These are phyloP conservation scores for Xestia c-nigrum DNA, from an alignment of 2,888 invertebrate genomes.

Conservation along the genomic window DNA sequence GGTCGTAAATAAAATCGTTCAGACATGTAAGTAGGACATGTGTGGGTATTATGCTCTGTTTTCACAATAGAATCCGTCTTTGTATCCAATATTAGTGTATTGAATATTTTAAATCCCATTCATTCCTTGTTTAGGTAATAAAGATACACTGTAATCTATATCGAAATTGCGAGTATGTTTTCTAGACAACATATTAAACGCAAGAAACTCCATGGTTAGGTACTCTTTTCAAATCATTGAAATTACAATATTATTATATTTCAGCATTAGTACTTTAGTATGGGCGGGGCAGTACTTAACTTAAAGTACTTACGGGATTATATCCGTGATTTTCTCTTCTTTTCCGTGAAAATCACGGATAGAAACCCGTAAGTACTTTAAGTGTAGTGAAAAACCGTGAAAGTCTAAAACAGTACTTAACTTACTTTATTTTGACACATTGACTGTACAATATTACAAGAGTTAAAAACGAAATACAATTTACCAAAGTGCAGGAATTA, in stretches of 20 bases:
- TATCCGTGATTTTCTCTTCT: no score
- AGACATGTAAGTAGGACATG: conserved; percentile 8
- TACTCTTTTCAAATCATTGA: no score
- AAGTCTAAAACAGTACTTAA: no score
- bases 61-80: conserved; percentile 17
- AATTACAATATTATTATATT: no score
- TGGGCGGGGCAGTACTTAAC: no score
- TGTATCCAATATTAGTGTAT: conserved; percentile 15
- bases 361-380: no score
- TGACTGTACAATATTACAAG: not conserved
- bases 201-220: no score
- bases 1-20: conserved; percentile 28
- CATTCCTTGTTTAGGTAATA: not conserved
- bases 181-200: no score
- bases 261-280: no score
- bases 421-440: not conserved
- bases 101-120: conserved; percentile 1
- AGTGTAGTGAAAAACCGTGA: no score
- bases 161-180: not conserved
- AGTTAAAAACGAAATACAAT: not conserved
- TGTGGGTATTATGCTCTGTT: conserved; percentile 12
- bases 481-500: not conserved
- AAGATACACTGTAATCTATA: not conserved
- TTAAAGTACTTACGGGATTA: no score
- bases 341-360: no score